A percentile compares a stretch with the other conserved stretches of the same genome.
Evolutionary conservation across 2,113 vertebrate genomes (phyloP).

Genomic region (Hylia prasina): DNA sequence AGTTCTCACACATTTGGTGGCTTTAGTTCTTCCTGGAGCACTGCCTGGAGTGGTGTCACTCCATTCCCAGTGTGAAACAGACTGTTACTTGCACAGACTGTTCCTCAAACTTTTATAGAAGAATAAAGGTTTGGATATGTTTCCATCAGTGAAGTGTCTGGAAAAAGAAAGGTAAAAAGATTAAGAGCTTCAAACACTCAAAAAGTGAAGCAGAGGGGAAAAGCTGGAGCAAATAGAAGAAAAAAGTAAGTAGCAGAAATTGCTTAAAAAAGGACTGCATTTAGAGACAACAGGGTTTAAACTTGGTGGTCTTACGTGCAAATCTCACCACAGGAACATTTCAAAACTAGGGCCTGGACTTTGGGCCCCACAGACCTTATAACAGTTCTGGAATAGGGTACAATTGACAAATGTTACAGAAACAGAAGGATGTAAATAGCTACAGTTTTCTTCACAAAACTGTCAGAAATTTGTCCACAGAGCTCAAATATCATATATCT

Average conservation of each 20-base stretch:
- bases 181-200: neutral
- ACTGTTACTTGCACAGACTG: neutral
- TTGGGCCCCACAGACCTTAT: neutral
- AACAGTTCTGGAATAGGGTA: neutral
- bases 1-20: neutral
- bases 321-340: neutral
- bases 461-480: neutral
- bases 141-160: neutral
- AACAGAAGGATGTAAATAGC: neutral
- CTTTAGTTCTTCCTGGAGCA: neutral
- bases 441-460: neutral
- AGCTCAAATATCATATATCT: neutral
- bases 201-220: neutral
- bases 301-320: neutral
- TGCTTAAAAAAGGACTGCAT: neutral
- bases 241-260: neutral
- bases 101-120: neutral
- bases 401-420: neutral
- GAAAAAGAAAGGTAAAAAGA: neutral
- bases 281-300: neutral
- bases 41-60: neutral
- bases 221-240: neutral
- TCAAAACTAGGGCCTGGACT: neutral
- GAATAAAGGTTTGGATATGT: neutral
- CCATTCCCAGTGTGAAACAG: neutral